phyloP scores from a whole-genome alignment of 2,113 vertebrate species.

The Melanotaenia duboulayi region DNA sequence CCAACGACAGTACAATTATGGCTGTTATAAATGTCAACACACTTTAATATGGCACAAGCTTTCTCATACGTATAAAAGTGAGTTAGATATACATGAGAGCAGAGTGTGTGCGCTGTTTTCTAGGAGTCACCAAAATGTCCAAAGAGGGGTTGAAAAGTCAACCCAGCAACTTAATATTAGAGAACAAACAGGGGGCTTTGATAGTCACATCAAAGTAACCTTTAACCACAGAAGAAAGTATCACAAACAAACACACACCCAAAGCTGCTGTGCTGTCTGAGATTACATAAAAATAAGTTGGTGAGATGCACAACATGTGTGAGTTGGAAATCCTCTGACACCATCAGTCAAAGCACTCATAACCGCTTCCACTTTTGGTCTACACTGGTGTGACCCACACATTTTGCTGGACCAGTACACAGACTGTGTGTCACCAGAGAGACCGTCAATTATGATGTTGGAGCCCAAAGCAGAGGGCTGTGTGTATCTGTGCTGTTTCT shows the following conservation, averaged over 20 bases:
- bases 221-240: conserved; percentile 21
- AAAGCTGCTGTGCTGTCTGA: conserved; percentile 31
- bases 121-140: conserved; percentile 11
- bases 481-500: conserved; percentile 44
- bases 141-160: conserved; percentile 29
- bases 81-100: background rate
- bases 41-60: conserved; percentile 19
- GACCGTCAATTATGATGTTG: conserved; percentile 57
- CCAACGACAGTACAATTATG: background rate
- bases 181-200: conserved; percentile 28
- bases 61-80: conserved; percentile 19
- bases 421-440: conserved; percentile 56
- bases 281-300: background rate
- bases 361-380: conserved; percentile 28
- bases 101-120: background rate
- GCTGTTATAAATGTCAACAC: conserved; percentile 18
- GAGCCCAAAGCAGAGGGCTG: conserved; percentile 27
- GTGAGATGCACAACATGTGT: conserved; percentile 10
- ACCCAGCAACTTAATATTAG: conserved; percentile 7
- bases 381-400: conserved; percentile 29
- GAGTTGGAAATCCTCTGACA: conserved; percentile 21
- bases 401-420: conserved; percentile 20
- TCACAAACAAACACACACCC: conserved; percentile 28
- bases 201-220: conserved; percentile 30
- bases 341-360: conserved; percentile 2